Evolutionary conservation across 2,888 invertebrate species (phyloP), one percentile per base, ranked within the genome.

Genomic region (Salticus scenicus): DNA sequence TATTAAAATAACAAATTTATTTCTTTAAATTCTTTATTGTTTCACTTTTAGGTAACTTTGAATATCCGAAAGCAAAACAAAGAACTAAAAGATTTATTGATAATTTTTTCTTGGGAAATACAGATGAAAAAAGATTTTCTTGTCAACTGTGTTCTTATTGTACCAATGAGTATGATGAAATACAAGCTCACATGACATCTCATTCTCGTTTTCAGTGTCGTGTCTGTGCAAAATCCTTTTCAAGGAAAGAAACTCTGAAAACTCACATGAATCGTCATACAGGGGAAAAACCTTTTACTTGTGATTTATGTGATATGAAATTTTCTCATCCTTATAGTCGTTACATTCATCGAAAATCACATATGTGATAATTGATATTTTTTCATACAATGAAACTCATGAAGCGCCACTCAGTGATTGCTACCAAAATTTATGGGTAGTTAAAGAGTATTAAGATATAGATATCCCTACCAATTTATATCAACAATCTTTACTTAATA

Each of bases 281-380:
- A 5, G 72, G 71, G 5, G 71, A 71, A 30, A 76, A 76, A 14
- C 71, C 82, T 8, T 83, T 76, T 72, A 28, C 20, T 12, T 83
- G 82, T 66, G 72, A 64, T 30, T 7, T 70, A n/a, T 83, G 82
- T 28, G 64, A 70, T 37, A 31, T 72, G 41, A 76, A 72, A 27
- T 83, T 83, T 64, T 70, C 82, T 24, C 82, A 83, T 67, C 76
- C 75, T 4, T 83, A 83, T 51, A 76, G 47, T 30, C 82, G 71
- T 17, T 83, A 72, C 28, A 47, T 83, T n/a, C 82, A 83, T 51
- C 76, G 72, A 12, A 83, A 76, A 67, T 76, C n/a, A 30, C 82
- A 83, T 66, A 12, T 24, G 2, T 69, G 24, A 37, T 66, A 69
- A 17, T 28, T 41, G 37, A 24, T 17, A 12, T 37, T 37, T 37